Evolutionary conservation across 1,140 invertebrate species (phyloP).

Genomic region (Philotrypesis tridentata): DNA sequence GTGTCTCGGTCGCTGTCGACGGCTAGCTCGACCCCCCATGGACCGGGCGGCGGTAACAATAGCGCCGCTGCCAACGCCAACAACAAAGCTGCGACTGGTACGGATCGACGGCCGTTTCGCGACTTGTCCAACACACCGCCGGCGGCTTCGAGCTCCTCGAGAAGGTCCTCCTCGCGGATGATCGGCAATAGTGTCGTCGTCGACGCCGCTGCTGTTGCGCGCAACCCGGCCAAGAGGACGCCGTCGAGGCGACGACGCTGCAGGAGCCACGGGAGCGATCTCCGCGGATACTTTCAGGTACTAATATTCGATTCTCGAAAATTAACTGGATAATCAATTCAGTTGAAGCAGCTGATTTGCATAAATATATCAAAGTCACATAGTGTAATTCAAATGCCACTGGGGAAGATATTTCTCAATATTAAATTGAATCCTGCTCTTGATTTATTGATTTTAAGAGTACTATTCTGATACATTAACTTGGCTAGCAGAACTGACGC

Average conservation of each 20-base stretch:
- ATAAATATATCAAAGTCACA: no score
- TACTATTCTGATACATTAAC: no score
- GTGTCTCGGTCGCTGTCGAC: slow-evolving; percentile 71
- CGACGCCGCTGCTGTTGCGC: neutral
- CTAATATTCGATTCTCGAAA: no score
- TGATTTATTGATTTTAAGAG: no score
- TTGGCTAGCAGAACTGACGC: no score
- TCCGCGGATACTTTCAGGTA: slow-evolving; percentile 70
- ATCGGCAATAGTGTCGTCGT: neutral
- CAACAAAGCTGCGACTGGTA: neutral
- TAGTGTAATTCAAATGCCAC: no score
- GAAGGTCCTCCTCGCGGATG: slow-evolving; percentile 36
- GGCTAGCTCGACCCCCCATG: slow-evolving; percentile 68
- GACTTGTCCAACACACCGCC: slow-evolving; percentile 71
- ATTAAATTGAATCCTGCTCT: no score
- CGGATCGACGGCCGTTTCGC: slow-evolving; percentile 65
- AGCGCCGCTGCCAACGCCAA: slow-evolving; percentile 53
- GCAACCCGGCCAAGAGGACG: slow-evolving; percentile 52
- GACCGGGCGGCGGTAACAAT: slow-evolving; percentile 60
- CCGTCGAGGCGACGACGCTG: slow-evolving; percentile 65
- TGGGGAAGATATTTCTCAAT: no score
- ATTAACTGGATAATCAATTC: no score
- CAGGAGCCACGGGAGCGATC: slow-evolving; percentile 68
- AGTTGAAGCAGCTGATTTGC: no score
- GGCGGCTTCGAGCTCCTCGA: slow-evolving; percentile 50